Base-by-base conservation (phyloP, 1,140 invertebrate species). In the Zophobas morio region DNA sequence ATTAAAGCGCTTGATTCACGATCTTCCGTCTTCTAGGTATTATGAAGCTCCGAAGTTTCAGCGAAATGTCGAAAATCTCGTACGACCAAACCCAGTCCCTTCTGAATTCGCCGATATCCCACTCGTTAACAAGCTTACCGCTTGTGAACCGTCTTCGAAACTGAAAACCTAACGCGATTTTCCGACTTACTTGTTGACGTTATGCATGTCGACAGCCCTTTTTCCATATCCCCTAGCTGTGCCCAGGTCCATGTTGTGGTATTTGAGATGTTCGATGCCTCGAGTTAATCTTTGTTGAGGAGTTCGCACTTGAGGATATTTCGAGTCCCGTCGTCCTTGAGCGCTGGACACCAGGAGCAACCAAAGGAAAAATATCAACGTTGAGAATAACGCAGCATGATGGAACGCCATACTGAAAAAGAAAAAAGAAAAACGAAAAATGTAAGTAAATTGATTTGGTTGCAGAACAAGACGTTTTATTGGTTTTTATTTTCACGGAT, bases 111-210 rank as follows among this genome's bases (percentile, higher is more conserved):
- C 56, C 36, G 6, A 60, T 35, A 60, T 60, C 53, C 53, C 33
- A 54, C 35, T 32, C 32, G 32, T 54, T 35, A 54, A 20, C 53
- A 32, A 54, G 53, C 53, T 54, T 54, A 54, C 20, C 35, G 53
- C 53, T 54, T 54, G 53, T 34, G 20, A 54, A 54, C 6, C 35
- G 39, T 33, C 33, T 34, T 40, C 8, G 34, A 66, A 66, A 70
- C 47, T 72, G n/a, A 37, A 33, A 8, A 3, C 42, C 8, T 56
- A 73, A 73, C 2, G 39, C 51, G 36, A 72, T 72, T 51, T 72
- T 36, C 1, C 47, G 20, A 73, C 49, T 73, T 73, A 73, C 71
- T 73, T 73, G 71, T 73, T 73, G 36, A 73, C 71, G 54, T 56
- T 6, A 39, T 53, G 71, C 39, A 42, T 73, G 49, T 54, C 54